Evolutionary conservation across 1,140 invertebrate genomes (phyloP).

Genomic region (Chelonus insularis): DNA sequence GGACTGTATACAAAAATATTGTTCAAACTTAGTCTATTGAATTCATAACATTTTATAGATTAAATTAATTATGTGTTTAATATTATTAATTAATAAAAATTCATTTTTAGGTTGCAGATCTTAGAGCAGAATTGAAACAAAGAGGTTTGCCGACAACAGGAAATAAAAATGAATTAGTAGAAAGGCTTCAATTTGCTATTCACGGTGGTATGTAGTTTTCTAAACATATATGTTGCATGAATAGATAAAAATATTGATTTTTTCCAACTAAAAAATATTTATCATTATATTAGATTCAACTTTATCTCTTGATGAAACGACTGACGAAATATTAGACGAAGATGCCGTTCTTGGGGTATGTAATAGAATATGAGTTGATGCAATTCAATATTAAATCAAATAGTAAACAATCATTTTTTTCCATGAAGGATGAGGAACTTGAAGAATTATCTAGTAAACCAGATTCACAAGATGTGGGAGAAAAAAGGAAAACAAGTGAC

Average conservation of each 20-base stretch:
- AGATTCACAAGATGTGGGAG: slow-evolving; percentile 45
- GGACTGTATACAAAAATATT: background rate
- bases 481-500: slow-evolving; percentile 48
- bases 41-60: too few species aligned
- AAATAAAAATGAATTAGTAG: slow-evolving; percentile 79
- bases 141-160: slow-evolving; percentile 73
- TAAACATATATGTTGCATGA: background rate
- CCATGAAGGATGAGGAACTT: slow-evolving; percentile 56
- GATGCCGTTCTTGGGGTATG: slow-evolving; percentile 59
- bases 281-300: slow-evolving; percentile 46
- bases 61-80: too few species aligned
- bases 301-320: slow-evolving; percentile 53
- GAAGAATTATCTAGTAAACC: slow-evolving; percentile 51
- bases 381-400: background rate
- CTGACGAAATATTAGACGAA: slow-evolving; percentile 60
- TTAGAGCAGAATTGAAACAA: slow-evolving; percentile 78
- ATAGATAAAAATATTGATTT: background rate
- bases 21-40: too few species aligned
- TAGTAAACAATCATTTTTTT: too few species aligned
- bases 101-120: slow-evolving; percentile 69
- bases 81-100: slow-evolving; percentile 20
- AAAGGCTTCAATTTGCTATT: slow-evolving; percentile 71
- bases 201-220: slow-evolving; percentile 52
- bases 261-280: background rate
- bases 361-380: slow-evolving; percentile 12